These are phyloP conservation scores for Popillia japonica DNA, from an alignment of 1,140 invertebrate species.

Conservation along the genomic window DNA sequence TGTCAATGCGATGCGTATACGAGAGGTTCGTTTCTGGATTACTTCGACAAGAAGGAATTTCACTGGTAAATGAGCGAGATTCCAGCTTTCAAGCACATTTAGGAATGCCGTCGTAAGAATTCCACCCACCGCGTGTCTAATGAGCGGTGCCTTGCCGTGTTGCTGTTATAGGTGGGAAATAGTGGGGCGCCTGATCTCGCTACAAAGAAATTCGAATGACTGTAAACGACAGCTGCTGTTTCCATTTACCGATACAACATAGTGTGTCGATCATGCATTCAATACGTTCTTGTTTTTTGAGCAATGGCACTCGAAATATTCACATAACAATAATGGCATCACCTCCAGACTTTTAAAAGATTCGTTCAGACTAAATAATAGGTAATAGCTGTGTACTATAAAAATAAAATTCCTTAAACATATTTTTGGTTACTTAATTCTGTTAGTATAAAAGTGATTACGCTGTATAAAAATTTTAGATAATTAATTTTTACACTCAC, in stretches of 20 bases:
- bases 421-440: neutral
- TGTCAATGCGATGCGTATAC: conserved; percentile 1
- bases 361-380: neutral
- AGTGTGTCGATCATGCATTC: neutral
- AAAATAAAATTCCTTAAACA: neutral
- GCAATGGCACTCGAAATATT: neutral
- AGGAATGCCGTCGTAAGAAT: conserved; percentile 31
- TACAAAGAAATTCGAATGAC: neutral
- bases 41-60: conserved; percentile 21
- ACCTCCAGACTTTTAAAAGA: neutral
- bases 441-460: neutral
- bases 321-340: neutral
- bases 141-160: conserved; percentile 9
- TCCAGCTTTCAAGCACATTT: conserved; percentile 26
- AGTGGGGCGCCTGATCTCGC: conserved; percentile 25
- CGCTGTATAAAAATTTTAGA: too few species aligned
- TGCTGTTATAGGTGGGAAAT: conserved; percentile 20
- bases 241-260: conserved; percentile 4
- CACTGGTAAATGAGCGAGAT: conserved; percentile 26
- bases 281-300: neutral
- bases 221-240: neutral
- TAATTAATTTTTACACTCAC: too few species aligned
- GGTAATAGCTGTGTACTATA: neutral
- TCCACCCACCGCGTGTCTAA: conserved; percentile 13
- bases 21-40: conserved; percentile 12